Evolutionary conservation across 2,888 invertebrate genomes (phyloP).

Genomic region (Nephrotoma flavescens): DNA sequence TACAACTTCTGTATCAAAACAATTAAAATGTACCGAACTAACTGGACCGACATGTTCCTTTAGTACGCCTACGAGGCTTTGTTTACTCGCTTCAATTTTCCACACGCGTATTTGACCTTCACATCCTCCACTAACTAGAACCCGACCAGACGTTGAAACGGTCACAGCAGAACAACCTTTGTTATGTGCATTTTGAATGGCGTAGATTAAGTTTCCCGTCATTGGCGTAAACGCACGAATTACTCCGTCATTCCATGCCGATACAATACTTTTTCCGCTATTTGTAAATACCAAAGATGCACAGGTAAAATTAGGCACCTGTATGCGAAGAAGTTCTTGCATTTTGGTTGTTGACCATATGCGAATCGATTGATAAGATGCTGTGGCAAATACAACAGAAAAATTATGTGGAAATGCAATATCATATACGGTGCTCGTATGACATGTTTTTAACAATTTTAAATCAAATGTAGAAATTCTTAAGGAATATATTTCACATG

Average conservation of each 20-base stretch:
- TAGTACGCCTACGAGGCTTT: conserved; percentile 54
- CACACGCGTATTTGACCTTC: conserved; percentile 85
- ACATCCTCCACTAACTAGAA: conserved; percentile 76
- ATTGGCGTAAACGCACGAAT: conserved; percentile 72
- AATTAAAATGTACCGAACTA: conserved; percentile 64
- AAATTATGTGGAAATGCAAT: conserved; percentile 68
- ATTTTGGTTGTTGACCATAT: conserved; percentile 67
- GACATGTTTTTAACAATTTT: conserved; percentile 65
- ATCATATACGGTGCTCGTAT: conserved; percentile 63
- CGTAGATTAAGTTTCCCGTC: conserved; percentile 64
- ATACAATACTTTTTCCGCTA: conserved; percentile 67
- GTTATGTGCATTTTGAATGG: conserved; percentile 77
- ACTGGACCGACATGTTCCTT: conserved; percentile 88
- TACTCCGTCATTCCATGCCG: conserved; percentile 73
- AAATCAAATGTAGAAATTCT: conserved; percentile 50
- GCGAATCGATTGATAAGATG: conserved; percentile 68
- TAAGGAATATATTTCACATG: conserved; percentile 69
- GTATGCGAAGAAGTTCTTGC: conserved; percentile 68
- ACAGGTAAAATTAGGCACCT: conserved; percentile 78
- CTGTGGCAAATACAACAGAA: conserved; percentile 77
- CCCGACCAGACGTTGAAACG: conserved; percentile 50
- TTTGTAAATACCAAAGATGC: conserved; percentile 59
- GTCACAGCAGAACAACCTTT: conserved; percentile 63
- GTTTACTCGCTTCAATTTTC: conserved; percentile 52
- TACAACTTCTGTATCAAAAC: conserved; percentile 65